Base-by-base conservation (phyloP, 1,140 invertebrate genomes). In the Camponotus floridanus region DNA sequence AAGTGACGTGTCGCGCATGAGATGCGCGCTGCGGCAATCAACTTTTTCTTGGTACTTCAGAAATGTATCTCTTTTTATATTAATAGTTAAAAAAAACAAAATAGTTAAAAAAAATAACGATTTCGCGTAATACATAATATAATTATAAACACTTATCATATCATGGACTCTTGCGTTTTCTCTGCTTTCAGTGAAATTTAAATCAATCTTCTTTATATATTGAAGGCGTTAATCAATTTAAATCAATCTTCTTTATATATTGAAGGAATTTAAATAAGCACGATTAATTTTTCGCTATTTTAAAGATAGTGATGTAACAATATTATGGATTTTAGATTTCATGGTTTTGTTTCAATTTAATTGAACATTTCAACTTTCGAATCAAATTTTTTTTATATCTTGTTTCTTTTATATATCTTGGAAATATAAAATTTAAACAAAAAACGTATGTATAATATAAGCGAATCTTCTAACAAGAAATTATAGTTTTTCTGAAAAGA, bases 401-500 rank as follows among this genome's bases (percentile, higher is more conserved):
- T n/a, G 3, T 5, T 36, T 36, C 9, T 55, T 71, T 68, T 70
- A 70, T 48, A 31, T 36, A 73, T 57, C n/a, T 15, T 0, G 9
- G 31, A 57, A 18, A 31, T 21, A 26, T 21, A 26, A 68, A 68
- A 68, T 70, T 70, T 31, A 70, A 70, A 70, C 39, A 48, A 68
- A 11, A 59, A 21, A 59, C 5, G n/a, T 42, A 42, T 21, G 8
- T 2, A 6, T 39, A 39, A 36, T 36, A 39, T 36, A 9, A 73
- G 15, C 18, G n/a, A 73, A 57, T 2, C 0, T 2, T 57, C 6
- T n/a, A 5, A 15, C 26, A 33, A 71, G 48, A 57, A 51, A n/a
- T 42, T 15, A 48, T 48, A 48, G 11, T 48, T 48, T 68, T 11
- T 42, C 42, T 67, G 21, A 67, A 45, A 42, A 48, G 21, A 68